Base-by-base conservation (phyloP, 35 echinoderm and acorn worm species). In the Acanthaster planci region DNA sequence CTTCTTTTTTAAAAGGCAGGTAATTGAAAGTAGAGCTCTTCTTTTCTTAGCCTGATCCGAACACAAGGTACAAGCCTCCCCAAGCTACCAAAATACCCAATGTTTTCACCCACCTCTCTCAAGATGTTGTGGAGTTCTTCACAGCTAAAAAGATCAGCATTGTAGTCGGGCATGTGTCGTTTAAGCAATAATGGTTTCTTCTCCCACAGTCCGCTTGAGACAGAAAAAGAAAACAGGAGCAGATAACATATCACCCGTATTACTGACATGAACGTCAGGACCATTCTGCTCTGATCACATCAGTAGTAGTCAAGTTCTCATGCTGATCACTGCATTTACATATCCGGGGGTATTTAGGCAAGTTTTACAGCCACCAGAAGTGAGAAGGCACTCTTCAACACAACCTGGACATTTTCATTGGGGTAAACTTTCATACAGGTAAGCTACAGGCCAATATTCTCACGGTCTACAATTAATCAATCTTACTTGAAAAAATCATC, bases 401-500 rank as follows among this genome's bases (percentile, higher is more conserved):
- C n/a, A n/a, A n/a, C n/a, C n/a, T n/a, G n/a, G n/a, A n/a, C n/a
- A n/a, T n/a, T n/a, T n/a, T n/a, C n/a, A n/a, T n/a, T n/a, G n/a
- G n/a, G n/a, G n/a, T n/a, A n/a, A n/a, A n/a, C n/a, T n/a, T n/a
- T n/a, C n/a, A n/a, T n/a, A n/a, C n/a, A n/a, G n/a, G n/a, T n/a
- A n/a, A n/a, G n/a, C n/a, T n/a, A n/a, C n/a, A n/a, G n/a, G n/a
- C n/a, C n/a, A n/a, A n/a, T n/a, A n/a, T n/a, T n/a, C n/a, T n/a
- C n/a, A n/a, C n/a, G n/a, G n/a, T n/a, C n/a, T n/a, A n/a, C n/a
- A n/a, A n/a, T n/a, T n/a, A n/a, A n/a, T n/a, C n/a, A n/a, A n/a
- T 18, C 40, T 91, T 64, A 97, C 95, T 81, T 92, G 81, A 94
- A 99, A 79, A 94, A 99, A 76, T 91, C 87, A 0, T 88, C 80